Evolutionary conservation across 2,888 invertebrate genomes (phyloP), one percentile per base, ranked within the genome.

Genomic region (Ypsolopha scabrella): DNA sequence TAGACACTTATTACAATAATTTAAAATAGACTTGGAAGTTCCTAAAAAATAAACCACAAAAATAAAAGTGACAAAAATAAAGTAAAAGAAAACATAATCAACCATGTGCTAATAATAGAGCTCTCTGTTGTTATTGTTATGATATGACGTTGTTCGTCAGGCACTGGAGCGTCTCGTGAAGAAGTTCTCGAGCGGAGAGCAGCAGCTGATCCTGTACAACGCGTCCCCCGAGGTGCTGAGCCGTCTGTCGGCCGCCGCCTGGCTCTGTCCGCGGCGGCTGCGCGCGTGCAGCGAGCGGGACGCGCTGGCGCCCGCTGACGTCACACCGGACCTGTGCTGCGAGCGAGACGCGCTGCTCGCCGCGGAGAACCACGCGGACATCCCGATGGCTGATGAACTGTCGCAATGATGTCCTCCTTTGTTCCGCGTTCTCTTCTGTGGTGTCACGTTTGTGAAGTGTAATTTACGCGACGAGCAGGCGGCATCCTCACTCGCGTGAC

Each of bases 141-240:
- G n/a, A n/a, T n/a, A n/a, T n/a, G 24, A 24, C 4, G 24, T 24
- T 24, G 24, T 24, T 53, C 69, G 67, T 6, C 80, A 92, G 88
- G 88, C 89, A 49, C 71, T 93, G 3, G 87, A 88, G 55, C 83
- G 87, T 0, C 64, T 93, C 7, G 71, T 88, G 6, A 80, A 82
- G 54, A 88, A 89, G 52, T 86, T 92, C 55, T 75, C 87, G 43
- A 74, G 70, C 24, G 70, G 75, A n/a, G 68, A 73, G 6, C 87
- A 88, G 53, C 73, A 76, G 59, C 65, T 93, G 41, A 66, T 89
- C 43, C 69, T 92, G 34, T 80, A 70, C 70, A 71, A 74, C 62
- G 83, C 77, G 51, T 58, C 68, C 2, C 55, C 58, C 1, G 67
- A 65, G 49, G 58, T 70, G 48, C 50, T 65, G 53, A 52, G 53